Conservation (phyloP, 1,140 invertebrate species). For the Lucilia cuprina region DNA sequence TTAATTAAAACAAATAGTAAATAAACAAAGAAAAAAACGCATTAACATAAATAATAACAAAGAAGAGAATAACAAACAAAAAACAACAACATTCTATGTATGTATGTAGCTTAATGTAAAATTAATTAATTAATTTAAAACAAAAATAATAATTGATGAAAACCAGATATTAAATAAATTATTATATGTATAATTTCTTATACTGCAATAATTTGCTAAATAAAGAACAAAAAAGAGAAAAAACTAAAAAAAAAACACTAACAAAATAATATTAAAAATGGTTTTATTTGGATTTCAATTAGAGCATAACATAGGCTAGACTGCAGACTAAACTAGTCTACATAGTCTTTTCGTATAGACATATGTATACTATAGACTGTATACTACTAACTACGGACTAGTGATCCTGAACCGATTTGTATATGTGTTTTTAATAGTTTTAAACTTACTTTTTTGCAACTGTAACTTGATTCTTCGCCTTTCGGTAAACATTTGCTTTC, state of each 20-base stretch:
- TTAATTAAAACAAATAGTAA: constrained; percentile 29
- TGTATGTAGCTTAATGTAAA: constrained; percentile 36
- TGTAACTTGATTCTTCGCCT: too few species aligned
- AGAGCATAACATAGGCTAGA: too few species aligned
- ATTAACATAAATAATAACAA: constrained; percentile 30
- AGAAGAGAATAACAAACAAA: constrained; percentile 21
- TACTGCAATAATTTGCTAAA: constrained; percentile 38
- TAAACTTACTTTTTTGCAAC: too few species aligned
- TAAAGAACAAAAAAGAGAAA: constrained; percentile 21
- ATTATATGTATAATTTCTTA: constrained; percentile 38
- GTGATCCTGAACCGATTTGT: too few species aligned
- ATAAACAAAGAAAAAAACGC: constrained; percentile 28
- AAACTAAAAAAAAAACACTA: constrained; percentile 21
- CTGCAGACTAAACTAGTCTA: too few species aligned
- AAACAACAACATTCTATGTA: constrained; percentile 35
- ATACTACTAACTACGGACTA: too few species aligned
- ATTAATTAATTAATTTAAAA: constrained; percentile 9
- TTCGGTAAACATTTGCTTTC: too few species aligned
- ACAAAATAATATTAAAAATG: neutral
- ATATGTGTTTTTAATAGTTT: too few species aligned
- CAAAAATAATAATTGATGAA: neutral
- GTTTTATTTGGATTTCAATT: neutral
- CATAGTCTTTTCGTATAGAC: too few species aligned
- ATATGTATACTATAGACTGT: too few species aligned
- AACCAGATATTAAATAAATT: constrained; percentile 23